phyloP scores from a whole-genome alignment of 2,888 invertebrate species.

The Campopleginae sp. region DNA sequence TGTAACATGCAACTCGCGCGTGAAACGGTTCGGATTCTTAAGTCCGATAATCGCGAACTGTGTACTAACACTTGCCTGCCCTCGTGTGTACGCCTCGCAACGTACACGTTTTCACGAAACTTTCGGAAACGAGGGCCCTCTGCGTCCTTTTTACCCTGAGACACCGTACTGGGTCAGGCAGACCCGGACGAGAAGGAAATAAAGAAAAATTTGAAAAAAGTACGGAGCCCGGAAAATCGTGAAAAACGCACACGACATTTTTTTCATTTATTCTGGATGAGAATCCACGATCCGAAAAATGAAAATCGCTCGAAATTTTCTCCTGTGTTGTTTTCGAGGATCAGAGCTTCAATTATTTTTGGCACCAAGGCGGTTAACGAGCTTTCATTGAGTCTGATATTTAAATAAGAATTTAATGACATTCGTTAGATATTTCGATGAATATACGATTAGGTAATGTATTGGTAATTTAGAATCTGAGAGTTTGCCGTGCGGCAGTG shows the following conservation, averaged over 20 bases:
- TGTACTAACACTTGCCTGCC: conserved; percentile 1
- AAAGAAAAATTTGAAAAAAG: too few relatives aligned
- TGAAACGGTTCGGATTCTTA: conserved; percentile 46
- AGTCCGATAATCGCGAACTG: conserved; percentile 43
- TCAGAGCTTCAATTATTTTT: neutral
- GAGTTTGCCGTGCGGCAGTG: neutral
- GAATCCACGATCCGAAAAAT: too few relatives aligned
- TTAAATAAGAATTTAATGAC: neutral
- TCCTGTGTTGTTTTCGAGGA: neutral
- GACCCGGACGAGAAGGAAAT: neutral
- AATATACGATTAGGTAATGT: neutral
- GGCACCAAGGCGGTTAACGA: neutral
- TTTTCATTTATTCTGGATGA: too few relatives aligned
- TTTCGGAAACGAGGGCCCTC: neutral
- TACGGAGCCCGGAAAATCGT: too few relatives aligned
- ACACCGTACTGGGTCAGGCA: neutral
- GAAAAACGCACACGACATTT: too few relatives aligned
- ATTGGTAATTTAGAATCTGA: conserved; percentile 11
- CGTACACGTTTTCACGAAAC: neutral
- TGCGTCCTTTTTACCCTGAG: neutral
- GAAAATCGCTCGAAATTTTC: too few relatives aligned
- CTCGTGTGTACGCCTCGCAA: neutral
- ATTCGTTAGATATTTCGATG: neutral
- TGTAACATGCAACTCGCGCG: conserved; percentile 37
- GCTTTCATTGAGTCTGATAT: neutral